Percentiles rank a stretch among this genome's conserved stretches.
Evolutionary conservation across 2,113 vertebrate species (phyloP).

Genomic region (Fregetta grallaria): DNA sequence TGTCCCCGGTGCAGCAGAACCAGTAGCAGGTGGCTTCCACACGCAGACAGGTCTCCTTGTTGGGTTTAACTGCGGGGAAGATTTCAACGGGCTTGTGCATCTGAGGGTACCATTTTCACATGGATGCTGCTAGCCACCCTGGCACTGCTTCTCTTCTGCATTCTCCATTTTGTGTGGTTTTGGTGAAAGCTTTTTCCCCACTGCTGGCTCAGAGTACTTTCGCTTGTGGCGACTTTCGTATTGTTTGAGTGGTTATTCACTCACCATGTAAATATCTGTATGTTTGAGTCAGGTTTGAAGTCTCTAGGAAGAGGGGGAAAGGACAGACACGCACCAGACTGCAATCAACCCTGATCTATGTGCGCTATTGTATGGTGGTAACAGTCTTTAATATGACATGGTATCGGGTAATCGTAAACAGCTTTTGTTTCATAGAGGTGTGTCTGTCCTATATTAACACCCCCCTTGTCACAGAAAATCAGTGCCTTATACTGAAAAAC

Average conservation of each 20-base stretch:
- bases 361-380: neutral
- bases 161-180: neutral
- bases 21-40: neutral
- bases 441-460: neutral
- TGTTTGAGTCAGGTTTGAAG: neutral
- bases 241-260: neutral
- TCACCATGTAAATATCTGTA: neutral
- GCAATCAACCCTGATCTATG: neutral
- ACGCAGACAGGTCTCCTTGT: neutral
- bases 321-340: neutral
- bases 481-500: neutral
- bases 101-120: neutral
- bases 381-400: neutral
- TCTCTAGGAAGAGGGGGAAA: neutral
- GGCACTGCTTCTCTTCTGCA: neutral
- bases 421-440: neutral
- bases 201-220: neutral
- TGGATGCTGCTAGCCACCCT: neutral
- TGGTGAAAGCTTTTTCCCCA: neutral
- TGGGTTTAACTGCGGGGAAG: neutral
- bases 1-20: neutral
- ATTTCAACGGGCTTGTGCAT: neutral
- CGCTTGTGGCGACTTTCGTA: neutral
- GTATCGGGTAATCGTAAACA: neutral
- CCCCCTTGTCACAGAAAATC: neutral